Conservation (phyloP, 2,797 vertebrate species). For the Melopsittacus undulatus region DNA sequence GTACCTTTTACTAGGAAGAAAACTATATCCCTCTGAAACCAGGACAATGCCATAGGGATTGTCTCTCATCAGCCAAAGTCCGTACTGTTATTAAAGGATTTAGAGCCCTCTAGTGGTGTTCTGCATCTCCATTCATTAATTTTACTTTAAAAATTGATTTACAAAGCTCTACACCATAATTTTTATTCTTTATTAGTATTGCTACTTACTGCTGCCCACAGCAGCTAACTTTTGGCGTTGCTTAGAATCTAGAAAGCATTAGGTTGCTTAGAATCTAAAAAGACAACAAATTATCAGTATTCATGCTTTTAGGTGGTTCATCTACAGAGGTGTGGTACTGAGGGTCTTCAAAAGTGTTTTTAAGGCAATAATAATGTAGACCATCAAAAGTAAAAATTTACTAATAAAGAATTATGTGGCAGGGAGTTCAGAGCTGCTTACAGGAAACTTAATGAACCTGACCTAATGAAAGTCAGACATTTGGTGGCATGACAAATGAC, state of each 20-base stretch:
- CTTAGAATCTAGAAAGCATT: background rate
- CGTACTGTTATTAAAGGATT: background rate
- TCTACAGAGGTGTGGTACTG: background rate
- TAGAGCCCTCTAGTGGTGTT: conserved; percentile 62
- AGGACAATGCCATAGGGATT: background rate
- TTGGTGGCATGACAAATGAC: background rate
- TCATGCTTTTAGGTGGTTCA: background rate
- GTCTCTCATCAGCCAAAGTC: background rate
- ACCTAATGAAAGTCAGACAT: background rate
- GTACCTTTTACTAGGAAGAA: background rate
- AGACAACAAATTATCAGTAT: background rate
- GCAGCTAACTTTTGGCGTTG: background rate
- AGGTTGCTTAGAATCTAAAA: background rate
- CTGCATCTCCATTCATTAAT: background rate
- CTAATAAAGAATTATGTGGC: fast-evolving
- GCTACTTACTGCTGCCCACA: background rate
- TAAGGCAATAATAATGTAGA: background rate
- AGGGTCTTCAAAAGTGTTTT: background rate
- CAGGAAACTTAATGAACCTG: background rate
- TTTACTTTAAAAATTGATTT: background rate
- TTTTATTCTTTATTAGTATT: background rate
- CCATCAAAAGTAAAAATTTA: background rate
- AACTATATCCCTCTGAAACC: background rate
- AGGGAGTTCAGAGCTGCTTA: background rate
- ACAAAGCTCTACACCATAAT: background rate